phyloP scores from a whole-genome alignment of 2,113 vertebrate species.

The Paramormyrops kingsleyae region DNA sequence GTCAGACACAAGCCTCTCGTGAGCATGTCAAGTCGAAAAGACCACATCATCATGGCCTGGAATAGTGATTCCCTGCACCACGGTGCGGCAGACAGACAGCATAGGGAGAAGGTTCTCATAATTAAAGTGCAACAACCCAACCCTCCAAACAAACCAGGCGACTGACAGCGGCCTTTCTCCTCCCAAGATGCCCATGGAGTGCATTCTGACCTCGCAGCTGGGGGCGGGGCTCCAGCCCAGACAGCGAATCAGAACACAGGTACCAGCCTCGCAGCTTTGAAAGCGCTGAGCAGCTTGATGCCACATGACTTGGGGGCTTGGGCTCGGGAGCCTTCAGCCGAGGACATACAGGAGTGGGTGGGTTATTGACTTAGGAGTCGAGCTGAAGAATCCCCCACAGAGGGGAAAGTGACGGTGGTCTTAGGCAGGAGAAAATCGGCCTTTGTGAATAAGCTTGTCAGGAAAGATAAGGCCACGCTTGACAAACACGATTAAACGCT shows the following conservation, averaged over 20 bases:
- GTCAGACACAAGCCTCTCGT: background rate
- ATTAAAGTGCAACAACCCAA: background rate
- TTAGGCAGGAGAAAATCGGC: background rate
- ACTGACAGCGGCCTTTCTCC: background rate
- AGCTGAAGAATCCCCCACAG: slow-evolving; percentile 6
- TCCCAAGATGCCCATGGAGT: background rate
- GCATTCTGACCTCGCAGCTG: background rate
- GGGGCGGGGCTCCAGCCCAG: background rate
- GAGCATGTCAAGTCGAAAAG: background rate
- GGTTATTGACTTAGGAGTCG: slow-evolving; percentile 5
- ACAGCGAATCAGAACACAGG: background rate
- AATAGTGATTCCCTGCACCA: no score
- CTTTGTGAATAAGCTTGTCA: slow-evolving; percentile 28
- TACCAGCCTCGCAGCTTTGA: background rate
- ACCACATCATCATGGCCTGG: background rate
- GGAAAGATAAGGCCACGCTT: slow-evolving; percentile 11
- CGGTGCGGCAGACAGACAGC: no score
- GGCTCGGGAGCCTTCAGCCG: background rate
- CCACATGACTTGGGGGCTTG: background rate
- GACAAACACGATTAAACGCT: slow-evolving; percentile 19
- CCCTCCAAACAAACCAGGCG: background rate
- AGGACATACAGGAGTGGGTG: background rate
- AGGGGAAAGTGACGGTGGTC: background rate
- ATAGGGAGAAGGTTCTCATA: no score
- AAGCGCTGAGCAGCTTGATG: background rate